Conservation (phyloP, 2,113 vertebrate species). For the Fregata magnificens region DNA sequence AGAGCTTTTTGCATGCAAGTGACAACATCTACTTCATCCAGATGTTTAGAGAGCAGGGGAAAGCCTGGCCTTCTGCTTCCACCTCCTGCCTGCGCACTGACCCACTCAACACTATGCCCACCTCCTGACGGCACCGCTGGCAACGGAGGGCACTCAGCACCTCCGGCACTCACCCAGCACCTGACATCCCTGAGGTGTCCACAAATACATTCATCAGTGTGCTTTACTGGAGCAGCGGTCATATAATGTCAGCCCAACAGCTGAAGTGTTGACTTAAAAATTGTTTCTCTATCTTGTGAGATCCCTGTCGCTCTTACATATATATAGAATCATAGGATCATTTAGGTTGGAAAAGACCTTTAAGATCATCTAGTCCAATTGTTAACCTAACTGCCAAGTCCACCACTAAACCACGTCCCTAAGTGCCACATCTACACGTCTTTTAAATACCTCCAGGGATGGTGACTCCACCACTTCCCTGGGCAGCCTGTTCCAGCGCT, state of each 20-base stretch:
- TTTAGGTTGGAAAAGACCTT: neutral
- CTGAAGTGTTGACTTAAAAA: neutral
- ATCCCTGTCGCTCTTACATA: neutral
- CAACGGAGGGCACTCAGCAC: neutral
- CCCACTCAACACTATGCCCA: rapidly evolving
- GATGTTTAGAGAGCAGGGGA: neutral
- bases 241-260: neutral
- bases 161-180: neutral
- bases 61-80: neutral
- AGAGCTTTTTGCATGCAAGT: neutral
- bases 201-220: neutral
- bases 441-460: neutral
- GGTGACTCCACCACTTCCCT: neutral
- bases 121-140: neutral
- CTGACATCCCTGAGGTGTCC: neutral
- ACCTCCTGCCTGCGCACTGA: neutral
- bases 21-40: neutral
- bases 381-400: neutral
- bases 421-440: neutral
- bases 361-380: neutral
- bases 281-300: neutral
- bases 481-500: neutral
- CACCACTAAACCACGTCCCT: neutral
- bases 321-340: neutral
- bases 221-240: neutral